phyloP scores from a whole-genome alignment of 1,140 invertebrate species.

The roundworm (Caenorhabditis elegans) region DNA sequence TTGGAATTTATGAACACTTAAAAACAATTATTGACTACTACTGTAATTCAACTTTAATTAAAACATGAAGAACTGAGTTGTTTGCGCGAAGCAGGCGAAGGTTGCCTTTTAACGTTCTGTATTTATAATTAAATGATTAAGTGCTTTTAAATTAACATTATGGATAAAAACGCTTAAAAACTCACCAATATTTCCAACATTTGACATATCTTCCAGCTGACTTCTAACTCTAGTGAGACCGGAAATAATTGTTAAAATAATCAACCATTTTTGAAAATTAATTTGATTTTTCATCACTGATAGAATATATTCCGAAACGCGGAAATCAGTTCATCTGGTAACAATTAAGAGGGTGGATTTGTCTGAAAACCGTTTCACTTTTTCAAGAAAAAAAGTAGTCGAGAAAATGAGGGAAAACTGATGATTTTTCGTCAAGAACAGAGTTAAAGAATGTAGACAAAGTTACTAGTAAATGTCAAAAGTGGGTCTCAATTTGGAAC shows the following conservation, averaged over 20 bases:
- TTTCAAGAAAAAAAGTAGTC: too few relatives aligned
- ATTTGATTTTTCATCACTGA: not conserved
- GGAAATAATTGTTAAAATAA: not conserved
- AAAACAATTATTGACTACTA: too few relatives aligned
- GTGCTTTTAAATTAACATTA: too few relatives aligned
- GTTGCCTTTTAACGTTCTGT: too few relatives aligned
- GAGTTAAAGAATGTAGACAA: not conserved
- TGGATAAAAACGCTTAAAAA: too few relatives aligned
- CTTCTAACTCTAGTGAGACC: not conserved
- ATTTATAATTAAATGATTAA: too few relatives aligned
- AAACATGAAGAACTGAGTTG: too few relatives aligned
- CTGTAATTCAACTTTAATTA: too few relatives aligned
- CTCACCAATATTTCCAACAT: not conserved
- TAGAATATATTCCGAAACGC: too few relatives aligned
- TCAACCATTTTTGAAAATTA: not conserved
- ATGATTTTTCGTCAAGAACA: not conserved
- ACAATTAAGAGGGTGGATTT: not conserved
- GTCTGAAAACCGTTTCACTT: not conserved
- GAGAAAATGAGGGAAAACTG: not conserved
- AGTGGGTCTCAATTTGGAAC: not conserved
- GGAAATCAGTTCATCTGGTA: not conserved
- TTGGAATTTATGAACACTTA: too few relatives aligned
- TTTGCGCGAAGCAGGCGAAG: too few relatives aligned
- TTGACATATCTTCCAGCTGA: not conserved
- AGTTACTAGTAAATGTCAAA: not conserved